Conservation (phyloP, 2,888 invertebrate species). For the Andrena bicolor region DNA sequence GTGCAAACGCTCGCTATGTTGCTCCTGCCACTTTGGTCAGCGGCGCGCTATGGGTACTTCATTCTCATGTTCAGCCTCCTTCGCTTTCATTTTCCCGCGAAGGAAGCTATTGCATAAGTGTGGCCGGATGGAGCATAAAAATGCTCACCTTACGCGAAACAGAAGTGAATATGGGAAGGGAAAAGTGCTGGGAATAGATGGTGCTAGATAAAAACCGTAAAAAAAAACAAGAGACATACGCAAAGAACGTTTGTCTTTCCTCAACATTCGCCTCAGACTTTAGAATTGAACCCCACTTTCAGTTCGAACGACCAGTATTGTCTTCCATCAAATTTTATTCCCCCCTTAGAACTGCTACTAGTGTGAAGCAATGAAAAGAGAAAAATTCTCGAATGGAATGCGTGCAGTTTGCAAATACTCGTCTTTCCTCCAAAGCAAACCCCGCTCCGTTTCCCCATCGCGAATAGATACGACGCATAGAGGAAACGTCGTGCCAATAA, state of each 20-base stretch:
- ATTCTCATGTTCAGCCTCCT: neutral
- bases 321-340: too few relatives aligned
- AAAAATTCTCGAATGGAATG: neutral
- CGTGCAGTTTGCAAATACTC: conserved; percentile 16
- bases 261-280: too few relatives aligned
- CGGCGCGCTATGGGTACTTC: neutral
- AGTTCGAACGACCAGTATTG: too few relatives aligned
- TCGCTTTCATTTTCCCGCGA: neutral
- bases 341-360: neutral
- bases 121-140: too few relatives aligned
- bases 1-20: neutral
- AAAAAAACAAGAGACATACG: too few relatives aligned
- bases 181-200: too few relatives aligned
- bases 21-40: neutral
- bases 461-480: neutral
- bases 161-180: too few relatives aligned
- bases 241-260: too few relatives aligned
- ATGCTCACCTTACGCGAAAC: too few relatives aligned
- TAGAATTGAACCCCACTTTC: too few relatives aligned
- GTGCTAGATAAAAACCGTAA: too few relatives aligned
- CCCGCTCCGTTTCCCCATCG: neutral
- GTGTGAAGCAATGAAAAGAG: neutral
- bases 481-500: neutral
- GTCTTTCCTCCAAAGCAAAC: neutral
- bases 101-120: too few relatives aligned